These are phyloP conservation scores for Stegana nigrithorax DNA, from an alignment of 2,888 invertebrate species.

Conservation along the genomic window DNA sequence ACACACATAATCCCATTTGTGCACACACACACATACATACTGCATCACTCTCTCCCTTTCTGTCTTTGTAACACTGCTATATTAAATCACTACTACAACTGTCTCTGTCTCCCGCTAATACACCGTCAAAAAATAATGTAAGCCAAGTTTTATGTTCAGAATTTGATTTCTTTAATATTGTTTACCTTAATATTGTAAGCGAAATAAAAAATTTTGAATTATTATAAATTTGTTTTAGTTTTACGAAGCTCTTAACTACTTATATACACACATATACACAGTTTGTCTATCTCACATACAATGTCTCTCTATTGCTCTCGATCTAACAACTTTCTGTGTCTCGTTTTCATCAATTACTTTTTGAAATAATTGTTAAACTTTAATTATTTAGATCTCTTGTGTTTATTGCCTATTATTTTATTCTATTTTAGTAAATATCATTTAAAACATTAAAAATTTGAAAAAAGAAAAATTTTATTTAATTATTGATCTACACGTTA, in stretches of 20 bases:
- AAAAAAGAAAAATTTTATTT: conserved; percentile 13
- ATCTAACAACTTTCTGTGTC: conserved; percentile 10
- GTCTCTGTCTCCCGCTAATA: conserved; percentile 20
- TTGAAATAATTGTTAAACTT: conserved; percentile 33
- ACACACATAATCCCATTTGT: not conserved
- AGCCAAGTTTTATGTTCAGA: conserved; percentile 9
- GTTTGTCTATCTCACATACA: conserved; percentile 37
- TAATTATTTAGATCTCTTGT: conserved; percentile 51
- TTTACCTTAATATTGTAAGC: conserved; percentile 40
- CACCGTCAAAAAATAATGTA: conserved; percentile 23
- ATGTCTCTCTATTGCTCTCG: conserved; percentile 35
- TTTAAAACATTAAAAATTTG: no score
- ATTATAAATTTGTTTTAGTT: conserved; percentile 26
- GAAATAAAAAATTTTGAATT: conserved; percentile 23
- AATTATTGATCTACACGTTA: no score
- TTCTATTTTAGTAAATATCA: no score
- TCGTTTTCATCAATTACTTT: conserved; percentile 12
- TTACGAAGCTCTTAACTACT: conserved; percentile 1
- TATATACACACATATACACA: not conserved
- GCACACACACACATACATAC: no score
- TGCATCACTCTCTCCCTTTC: no score
- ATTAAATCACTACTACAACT: conserved; percentile 10
- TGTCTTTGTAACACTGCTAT: not conserved
- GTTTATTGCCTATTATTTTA: conserved; percentile 43
- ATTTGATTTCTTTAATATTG: no score